phyloP scores from a whole-genome alignment of 2,888 invertebrate species.

The Nasonovia ribisnigri region DNA sequence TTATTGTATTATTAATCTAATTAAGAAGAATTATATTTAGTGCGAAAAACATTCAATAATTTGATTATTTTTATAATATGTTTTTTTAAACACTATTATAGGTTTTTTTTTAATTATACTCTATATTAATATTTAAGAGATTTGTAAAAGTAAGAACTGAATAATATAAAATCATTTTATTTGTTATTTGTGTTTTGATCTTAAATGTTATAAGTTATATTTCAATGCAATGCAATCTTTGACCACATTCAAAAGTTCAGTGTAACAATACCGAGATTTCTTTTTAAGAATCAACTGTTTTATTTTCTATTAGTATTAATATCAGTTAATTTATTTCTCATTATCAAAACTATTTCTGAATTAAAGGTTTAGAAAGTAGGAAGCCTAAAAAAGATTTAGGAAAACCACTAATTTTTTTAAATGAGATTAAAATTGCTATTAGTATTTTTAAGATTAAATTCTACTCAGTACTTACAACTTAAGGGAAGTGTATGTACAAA shows the following conservation, averaged over 20 bases:
- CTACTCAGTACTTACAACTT: not conserved
- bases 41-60: not conserved
- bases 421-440: too few species aligned
- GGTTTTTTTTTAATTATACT: not conserved
- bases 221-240: not conserved
- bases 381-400: not conserved
- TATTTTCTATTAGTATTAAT: not conserved
- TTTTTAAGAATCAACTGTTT: not conserved
- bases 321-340: not conserved
- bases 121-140: not conserved
- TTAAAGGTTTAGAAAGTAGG: not conserved
- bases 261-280: not conserved
- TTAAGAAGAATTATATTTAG: not conserved
- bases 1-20: not conserved
- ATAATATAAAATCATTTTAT: not conserved
- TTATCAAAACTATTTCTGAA: not conserved
- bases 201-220: not conserved
- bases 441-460: not conserved
- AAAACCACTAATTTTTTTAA: not conserved
- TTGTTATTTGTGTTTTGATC: not conserved
- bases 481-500: not conserved
- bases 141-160: not conserved
- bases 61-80: not conserved
- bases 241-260: not conserved
- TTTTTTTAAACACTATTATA: not conserved